Conservation (phyloP, 2,113 vertebrate species). For the Salvelinus fontinalis region DNA sequence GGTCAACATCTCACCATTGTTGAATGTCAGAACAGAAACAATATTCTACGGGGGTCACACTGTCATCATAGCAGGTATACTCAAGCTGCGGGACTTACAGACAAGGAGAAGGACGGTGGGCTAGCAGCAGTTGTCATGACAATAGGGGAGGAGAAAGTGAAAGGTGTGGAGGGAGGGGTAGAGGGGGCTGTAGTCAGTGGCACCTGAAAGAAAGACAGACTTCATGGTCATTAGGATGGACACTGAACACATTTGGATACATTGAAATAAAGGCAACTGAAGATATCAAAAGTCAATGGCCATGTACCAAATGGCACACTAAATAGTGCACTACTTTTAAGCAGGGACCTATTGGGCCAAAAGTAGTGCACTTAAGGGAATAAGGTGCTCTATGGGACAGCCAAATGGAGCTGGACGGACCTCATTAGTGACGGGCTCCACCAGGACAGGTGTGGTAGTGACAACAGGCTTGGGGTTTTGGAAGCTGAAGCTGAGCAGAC, state of each 20-base stretch:
- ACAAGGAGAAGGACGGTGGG: slow-evolving; percentile 80
- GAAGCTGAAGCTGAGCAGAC: slow-evolving; percentile 87
- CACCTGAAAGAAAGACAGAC: slow-evolving; percentile 47
- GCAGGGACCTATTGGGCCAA: no score
- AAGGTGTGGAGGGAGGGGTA: slow-evolving; percentile 74
- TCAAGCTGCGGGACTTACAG: slow-evolving; percentile 77
- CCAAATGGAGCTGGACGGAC: slow-evolving; percentile 37
- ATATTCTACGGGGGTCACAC: no score
- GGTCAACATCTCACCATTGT: no score
- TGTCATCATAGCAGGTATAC: no score
- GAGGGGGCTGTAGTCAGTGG: slow-evolving; percentile 38
- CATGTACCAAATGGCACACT: no score
- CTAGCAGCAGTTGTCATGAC: slow-evolving; percentile 91
- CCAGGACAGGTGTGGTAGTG: slow-evolving; percentile 45
- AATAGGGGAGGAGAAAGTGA: slow-evolving; percentile 95
- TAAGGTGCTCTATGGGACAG: no score
- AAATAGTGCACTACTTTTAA: no score
- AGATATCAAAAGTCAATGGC: no score
- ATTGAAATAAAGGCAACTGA: no score
- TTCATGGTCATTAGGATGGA: neutral
- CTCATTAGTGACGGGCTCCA: slow-evolving; percentile 53
- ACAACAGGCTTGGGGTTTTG: slow-evolving; percentile 53
- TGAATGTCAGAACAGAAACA: no score
- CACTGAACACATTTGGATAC: neutral
- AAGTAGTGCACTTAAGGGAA: no score